phyloP scores from a whole-genome alignment of 2,888 invertebrate species.

The Heliconius ismenius region DNA sequence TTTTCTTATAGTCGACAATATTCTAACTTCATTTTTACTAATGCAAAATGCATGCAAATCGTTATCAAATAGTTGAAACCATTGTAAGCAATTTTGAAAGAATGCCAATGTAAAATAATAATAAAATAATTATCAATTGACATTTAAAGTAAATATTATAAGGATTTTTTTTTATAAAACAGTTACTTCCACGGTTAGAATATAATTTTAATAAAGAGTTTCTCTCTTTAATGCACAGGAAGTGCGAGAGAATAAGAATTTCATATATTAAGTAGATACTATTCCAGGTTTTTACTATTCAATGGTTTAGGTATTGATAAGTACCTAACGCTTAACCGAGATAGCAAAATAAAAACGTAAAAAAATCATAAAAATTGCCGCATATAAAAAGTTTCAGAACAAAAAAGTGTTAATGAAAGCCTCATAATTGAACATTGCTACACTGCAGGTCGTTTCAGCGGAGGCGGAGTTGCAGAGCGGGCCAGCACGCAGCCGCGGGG shows the following conservation, averaged over 20 bases:
- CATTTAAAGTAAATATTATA: not conserved
- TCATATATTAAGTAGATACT: too few relatives aligned
- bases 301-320: not conserved
- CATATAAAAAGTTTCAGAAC: not conserved
- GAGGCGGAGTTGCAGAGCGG: slow-evolving; percentile 42
- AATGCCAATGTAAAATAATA: not conserved
- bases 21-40: not conserved
- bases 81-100: too few relatives aligned
- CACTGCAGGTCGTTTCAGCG: slow-evolving; percentile 28
- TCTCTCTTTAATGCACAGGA: not conserved
- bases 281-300: not conserved
- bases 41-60: not conserved
- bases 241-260: not conserved
- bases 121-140: not conserved
- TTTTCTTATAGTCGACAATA: slow-evolving; percentile 6
- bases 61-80: too few relatives aligned
- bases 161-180: not conserved
- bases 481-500: slow-evolving; percentile 39
- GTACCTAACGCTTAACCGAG: not conserved
- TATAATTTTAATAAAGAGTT: not conserved
- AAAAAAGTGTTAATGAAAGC: slow-evolving; percentile 15
- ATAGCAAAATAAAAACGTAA: not conserved
- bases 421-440: not conserved
- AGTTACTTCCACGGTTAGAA: not conserved
- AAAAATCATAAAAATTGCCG: not conserved